Evolutionary conservation across 2,888 invertebrate species (phyloP).

Genomic region (Tiliacea aurago): DNA sequence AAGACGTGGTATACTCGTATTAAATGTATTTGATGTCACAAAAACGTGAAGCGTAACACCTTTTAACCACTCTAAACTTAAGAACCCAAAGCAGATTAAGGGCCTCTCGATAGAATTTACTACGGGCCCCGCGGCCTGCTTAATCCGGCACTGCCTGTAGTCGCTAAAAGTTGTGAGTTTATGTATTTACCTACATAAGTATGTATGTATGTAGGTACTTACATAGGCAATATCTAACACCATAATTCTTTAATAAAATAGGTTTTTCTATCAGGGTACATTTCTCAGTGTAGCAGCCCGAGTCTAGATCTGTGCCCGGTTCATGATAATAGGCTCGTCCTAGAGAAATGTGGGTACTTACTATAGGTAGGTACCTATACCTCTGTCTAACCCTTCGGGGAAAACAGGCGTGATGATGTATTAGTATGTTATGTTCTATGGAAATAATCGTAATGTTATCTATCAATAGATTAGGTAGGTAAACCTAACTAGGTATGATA

Average conservation of each 20-base stretch:
- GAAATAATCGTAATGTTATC: neutral
- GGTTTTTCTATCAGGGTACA: neutral
- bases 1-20: no score
- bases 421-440: neutral
- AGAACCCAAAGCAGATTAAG: no score
- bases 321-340: neutral
- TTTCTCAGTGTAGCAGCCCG: neutral
- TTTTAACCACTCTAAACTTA: no score
- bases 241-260: neutral
- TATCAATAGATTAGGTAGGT: neutral
- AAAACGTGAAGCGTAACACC: no score
- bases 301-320: no score
- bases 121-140: no score
- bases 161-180: neutral
- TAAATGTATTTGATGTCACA: no score
- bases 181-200: no score
- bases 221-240: neutral
- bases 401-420: no score
- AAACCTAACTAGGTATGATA: slow-evolving; percentile 1
- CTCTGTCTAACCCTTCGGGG: neutral
- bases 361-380: neutral
- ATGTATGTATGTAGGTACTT: no score
- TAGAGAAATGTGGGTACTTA: neutral
- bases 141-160: no score
- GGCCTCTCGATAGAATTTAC: no score